Base-by-base conservation (phyloP, 2,797 vertebrate genomes). In the Neosalanx taihuensis region DNA sequence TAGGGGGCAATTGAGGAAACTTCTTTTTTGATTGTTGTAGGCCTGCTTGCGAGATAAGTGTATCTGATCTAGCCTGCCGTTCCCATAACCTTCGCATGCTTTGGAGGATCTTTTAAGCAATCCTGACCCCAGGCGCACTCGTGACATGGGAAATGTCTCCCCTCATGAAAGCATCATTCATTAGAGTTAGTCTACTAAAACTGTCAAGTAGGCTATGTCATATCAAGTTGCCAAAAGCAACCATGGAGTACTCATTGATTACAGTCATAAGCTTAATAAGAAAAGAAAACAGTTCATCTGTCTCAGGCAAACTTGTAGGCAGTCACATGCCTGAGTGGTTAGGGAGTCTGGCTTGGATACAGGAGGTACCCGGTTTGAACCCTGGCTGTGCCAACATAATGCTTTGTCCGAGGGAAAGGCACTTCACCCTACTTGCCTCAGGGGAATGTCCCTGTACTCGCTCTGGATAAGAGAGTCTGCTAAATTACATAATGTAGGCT, bases 31-130 rank as follows among this genome's bases (percentile, higher is more conserved):
- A 46, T 46, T 46, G 41, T 41, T 10, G 37, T 41, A 41, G 37
- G 41, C 18, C 51, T n/a, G n/a, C 18, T 6, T 1, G 51, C 1
- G 51, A 56, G 17, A 61, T 26, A 26, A 59, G 61, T 15, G 4
- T 35, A 13, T 15, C 66, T 31, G 30, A 51, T 29, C 26, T 46
- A 65, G 57, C 67, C 37, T 35, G 23, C 56, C 13, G 63, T 82
- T 84, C 83, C 80, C 80, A 81, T 74, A 84, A 80, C 83, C 80
- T 73, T 64, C 56, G 56, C 63, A 69, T 57, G 66, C 66, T 75
- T 62, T 64, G 69, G 49, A 74, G 71, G 58, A 67, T 41, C 67
- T 46, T 69, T 46, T 59, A 37, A 67, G 56, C 67, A 72, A 58
- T 51, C 49, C 33, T 49, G 51, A 35, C 67, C n/a, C 61, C 2